These are phyloP conservation scores for Zaprionus lachaisei DNA, from an alignment of 1,140 invertebrate genomes.

Conservation along the genomic window DNA sequence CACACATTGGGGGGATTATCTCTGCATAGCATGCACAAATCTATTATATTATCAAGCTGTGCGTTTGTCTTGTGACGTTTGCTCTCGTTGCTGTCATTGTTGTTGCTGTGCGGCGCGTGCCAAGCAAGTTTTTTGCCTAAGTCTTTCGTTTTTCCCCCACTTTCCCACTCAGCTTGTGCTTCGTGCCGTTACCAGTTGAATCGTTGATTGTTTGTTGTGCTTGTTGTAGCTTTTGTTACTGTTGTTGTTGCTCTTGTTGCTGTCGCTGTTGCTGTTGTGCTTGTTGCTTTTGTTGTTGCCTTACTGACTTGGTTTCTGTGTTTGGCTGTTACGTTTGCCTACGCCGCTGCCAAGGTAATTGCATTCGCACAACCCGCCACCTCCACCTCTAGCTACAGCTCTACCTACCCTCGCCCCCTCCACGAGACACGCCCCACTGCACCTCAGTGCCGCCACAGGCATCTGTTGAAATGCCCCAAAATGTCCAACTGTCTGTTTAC, in stretches of 20 bases:
- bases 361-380: slow-evolving; percentile 47
- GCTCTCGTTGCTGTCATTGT: background rate
- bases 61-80: slow-evolving; percentile 46
- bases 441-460: slow-evolving; percentile 23
- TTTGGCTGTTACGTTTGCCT: slow-evolving; percentile 43
- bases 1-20: slow-evolving; percentile 5
- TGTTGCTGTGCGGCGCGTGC: slow-evolving; percentile 43
- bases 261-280: slow-evolving; percentile 10
- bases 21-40: slow-evolving; percentile 10
- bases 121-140: slow-evolving; percentile 59
- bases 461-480: slow-evolving; percentile 38
- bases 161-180: slow-evolving; percentile 23
- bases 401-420: background rate
- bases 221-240: slow-evolving; percentile 7
- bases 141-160: slow-evolving; percentile 50
- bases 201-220: slow-evolving; percentile 14
- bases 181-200: slow-evolving; percentile 34
- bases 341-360: slow-evolving; percentile 52
- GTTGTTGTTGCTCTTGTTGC: background rate
- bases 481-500: slow-evolving; percentile 29
- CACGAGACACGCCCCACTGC: slow-evolving; percentile 39
- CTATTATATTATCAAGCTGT: slow-evolving; percentile 54
- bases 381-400: slow-evolving; percentile 1
- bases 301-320: slow-evolving; percentile 52
- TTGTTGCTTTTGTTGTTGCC: slow-evolving; percentile 25